Conservation (phyloP, 2,113 vertebrate species). For the Tupaia tana region DNA sequence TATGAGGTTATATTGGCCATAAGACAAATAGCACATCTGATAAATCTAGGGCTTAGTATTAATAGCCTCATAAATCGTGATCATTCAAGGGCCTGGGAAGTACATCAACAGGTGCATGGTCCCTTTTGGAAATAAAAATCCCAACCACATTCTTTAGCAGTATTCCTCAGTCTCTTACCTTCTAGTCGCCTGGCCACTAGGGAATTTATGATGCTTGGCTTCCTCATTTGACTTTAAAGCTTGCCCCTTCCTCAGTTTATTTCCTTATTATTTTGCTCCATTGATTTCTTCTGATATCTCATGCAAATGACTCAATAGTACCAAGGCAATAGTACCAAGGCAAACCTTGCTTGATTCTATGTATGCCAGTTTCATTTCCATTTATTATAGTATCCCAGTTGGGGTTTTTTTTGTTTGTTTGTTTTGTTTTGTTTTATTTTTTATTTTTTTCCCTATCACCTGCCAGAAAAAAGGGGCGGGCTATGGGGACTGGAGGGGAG, state of each 20-base stretch:
- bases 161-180: conserved; percentile 11
- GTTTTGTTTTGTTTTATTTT: too few species aligned
- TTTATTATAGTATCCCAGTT: conserved; percentile 35
- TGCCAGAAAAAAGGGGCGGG: too few species aligned
- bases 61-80: conserved; percentile 88
- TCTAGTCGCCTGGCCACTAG: not conserved
- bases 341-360: not conserved
- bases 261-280: conserved; percentile 8
- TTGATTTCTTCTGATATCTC: not conserved
- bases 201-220: conserved; percentile 20
- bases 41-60: conserved; percentile 88
- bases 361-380: not conserved
- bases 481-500: too few species aligned
- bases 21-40: conserved; percentile 87
- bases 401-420: conserved; percentile 12
- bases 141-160: conserved; percentile 40
- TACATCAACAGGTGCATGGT: conserved; percentile 86
- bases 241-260: not conserved
- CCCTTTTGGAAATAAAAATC: conserved; percentile 66
- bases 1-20: conserved; percentile 89
- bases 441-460: too few species aligned
- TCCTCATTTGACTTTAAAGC: not conserved
- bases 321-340: not conserved
- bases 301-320: not conserved
- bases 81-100: conserved; percentile 81